Percentiles rank a stretch among this genome's conserved stretches.
phyloP scores from a whole-genome alignment of 1,140 invertebrate species.

The Drosophila kikkawai region DNA sequence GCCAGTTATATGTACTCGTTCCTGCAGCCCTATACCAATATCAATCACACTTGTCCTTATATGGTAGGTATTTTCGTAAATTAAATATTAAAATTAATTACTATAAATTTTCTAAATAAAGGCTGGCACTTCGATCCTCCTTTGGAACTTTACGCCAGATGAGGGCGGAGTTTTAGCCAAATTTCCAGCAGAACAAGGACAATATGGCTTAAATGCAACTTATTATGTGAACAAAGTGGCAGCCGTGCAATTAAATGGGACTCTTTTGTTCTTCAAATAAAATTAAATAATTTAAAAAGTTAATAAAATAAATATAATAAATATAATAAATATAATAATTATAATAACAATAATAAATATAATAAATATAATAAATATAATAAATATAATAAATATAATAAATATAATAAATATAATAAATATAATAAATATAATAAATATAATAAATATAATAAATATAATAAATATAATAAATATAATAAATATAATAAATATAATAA shows the following conservation, averaged over 20 bases:
- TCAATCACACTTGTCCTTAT: conserved; percentile 41
- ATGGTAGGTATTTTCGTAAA: conserved; percentile 3
- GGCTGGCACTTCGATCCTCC: conserved; percentile 1
- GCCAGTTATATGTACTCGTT: conserved; percentile 19
- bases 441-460: no score
- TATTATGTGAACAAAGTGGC: conserved; percentile 1
- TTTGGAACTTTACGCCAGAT: conserved; percentile 10
- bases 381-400: no score
- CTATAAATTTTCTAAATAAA: not conserved
- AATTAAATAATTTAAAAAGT: not conserved
- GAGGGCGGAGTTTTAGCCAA: conserved; percentile 11
- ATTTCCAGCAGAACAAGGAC: conserved; percentile 26
- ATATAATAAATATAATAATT: not conserved
- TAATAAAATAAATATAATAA: not conserved
- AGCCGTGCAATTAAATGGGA: conserved; percentile 13
- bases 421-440: no score
- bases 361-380: no score
- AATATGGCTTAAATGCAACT: conserved; percentile 31
- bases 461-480: not conserved
- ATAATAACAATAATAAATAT: no score
- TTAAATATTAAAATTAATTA: not conserved
- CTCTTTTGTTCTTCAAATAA: conserved; percentile 13
- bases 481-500: not conserved
- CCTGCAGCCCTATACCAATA: conserved; percentile 22
- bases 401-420: no score